Evolutionary conservation across 2,113 vertebrate genomes (phyloP).

Genomic region (Cranoglanis bouderius): DNA sequence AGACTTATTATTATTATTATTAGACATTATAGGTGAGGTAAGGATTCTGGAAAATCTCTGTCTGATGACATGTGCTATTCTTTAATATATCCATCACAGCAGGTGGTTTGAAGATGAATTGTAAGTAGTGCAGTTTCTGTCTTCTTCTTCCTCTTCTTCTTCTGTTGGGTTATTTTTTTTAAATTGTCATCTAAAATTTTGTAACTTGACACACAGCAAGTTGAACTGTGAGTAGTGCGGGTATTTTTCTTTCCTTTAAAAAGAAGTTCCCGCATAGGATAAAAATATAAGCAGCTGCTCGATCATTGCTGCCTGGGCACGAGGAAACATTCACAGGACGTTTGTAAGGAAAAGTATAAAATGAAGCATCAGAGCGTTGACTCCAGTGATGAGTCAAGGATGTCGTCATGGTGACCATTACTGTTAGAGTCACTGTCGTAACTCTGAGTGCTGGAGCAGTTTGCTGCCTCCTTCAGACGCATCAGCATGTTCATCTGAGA

Average conservation of each 20-base stretch:
- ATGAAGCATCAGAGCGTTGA: slow-evolving; percentile 82
- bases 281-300: slow-evolving; percentile 64
- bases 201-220: slow-evolving; percentile 39
- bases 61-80: slow-evolving; percentile 4
- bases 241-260: slow-evolving; percentile 54
- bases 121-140: slow-evolving; percentile 12
- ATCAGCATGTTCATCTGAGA: slow-evolving; percentile 97
- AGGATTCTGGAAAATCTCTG: neutral
- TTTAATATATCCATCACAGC: neutral
- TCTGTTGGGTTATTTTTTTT: neutral
- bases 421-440: slow-evolving; percentile 98
- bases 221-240: slow-evolving; percentile 72
- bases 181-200: neutral
- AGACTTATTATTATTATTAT: neutral
- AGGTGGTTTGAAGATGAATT: neutral
- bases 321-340: slow-evolving; percentile 47
- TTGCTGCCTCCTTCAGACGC: slow-evolving; percentile 95
- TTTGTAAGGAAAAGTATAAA: neutral
- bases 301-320: slow-evolving; percentile 64
- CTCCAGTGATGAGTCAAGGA: slow-evolving; percentile 93
- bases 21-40: slow-evolving; percentile 3
- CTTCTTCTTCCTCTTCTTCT: neutral
- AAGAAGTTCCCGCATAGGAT: neutral
- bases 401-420: slow-evolving; percentile 93
- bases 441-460: slow-evolving; percentile 94